Conservation (phyloP, 2,797 vertebrate species). For the Thamnophis elegans region DNA sequence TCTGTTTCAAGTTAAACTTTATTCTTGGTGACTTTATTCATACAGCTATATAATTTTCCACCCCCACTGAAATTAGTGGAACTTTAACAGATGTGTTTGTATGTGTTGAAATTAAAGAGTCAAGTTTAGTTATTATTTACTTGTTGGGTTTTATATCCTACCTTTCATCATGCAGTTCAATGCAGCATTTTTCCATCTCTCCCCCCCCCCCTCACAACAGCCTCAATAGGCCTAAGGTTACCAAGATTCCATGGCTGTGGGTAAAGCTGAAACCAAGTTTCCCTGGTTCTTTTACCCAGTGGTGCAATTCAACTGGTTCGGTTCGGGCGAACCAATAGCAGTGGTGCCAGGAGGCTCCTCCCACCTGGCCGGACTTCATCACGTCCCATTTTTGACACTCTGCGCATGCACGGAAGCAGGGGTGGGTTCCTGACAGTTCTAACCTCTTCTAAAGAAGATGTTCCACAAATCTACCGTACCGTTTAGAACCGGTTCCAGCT, state of each 20-base stretch:
- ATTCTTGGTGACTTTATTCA: neutral
- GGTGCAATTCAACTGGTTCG: no score
- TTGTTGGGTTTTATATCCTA: neutral
- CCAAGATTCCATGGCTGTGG: neutral
- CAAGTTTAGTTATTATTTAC: neutral
- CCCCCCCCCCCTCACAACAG: neutral
- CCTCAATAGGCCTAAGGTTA: neutral
- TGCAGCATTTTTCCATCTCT: neutral
- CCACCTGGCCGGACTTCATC: no score
- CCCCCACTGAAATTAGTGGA: neutral
- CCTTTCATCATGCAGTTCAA: neutral
- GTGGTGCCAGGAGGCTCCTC: no score
- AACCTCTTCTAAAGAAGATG: no score
- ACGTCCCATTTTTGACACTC: no score
- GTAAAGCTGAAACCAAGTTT: neutral
- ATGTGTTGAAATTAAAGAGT: neutral
- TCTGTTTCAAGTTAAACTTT: neutral
- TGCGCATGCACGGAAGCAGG: no score
- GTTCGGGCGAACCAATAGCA: no score
- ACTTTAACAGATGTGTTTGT: neutral
- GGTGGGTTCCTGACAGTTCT: no score
- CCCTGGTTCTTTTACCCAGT: neutral
- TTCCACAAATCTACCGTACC: no score
- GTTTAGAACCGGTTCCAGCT: no score
- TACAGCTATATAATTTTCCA: neutral